Evolutionary conservation across 1,140 invertebrate species (phyloP).

Genomic region (Varroa destructor): DNA sequence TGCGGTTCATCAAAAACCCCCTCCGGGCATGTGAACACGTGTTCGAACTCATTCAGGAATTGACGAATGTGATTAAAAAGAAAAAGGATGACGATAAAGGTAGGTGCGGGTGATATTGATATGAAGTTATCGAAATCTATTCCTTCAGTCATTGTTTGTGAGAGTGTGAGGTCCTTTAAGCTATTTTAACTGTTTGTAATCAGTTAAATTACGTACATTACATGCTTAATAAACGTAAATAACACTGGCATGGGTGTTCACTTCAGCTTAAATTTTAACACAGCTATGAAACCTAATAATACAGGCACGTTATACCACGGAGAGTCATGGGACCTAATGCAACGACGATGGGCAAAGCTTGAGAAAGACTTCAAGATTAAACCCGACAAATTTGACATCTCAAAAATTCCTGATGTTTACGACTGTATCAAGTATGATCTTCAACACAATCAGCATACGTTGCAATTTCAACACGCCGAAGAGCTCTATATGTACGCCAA

Average conservation of each 20-base stretch:
- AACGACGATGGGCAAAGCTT: slow-evolving; percentile 91
- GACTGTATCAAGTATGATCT: slow-evolving; percentile 99
- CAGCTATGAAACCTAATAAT: too few species aligned
- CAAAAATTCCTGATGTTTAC: slow-evolving; percentile 98
- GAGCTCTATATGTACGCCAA: slow-evolving; percentile 89
- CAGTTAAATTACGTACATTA: too few species aligned
- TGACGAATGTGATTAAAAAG: slow-evolving; percentile 62
- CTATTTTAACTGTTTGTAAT: not conserved
- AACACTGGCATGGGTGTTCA: too few species aligned
- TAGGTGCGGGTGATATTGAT: not conserved
- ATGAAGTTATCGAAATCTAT: not conserved
- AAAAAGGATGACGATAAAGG: slow-evolving; percentile 69
- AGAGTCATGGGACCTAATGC: slow-evolving; percentile 97
- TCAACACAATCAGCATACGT: slow-evolving; percentile 88
- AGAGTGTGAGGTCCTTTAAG: not conserved
- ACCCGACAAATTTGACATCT: slow-evolving; percentile 82
- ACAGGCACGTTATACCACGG: slow-evolving; percentile 65
- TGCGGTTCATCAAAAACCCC: slow-evolving; percentile 86
- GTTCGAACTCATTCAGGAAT: slow-evolving; percentile 64
- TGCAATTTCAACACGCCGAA: slow-evolving; percentile 84
- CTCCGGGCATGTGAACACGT: slow-evolving; percentile 81
- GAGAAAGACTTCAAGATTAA: slow-evolving; percentile 96
- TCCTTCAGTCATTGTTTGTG: not conserved
- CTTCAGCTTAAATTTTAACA: too few species aligned
- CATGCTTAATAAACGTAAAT: too few species aligned